Base-by-base conservation (phyloP, 2,797 vertebrate genomes). In the Acipenser oxyrinchus region DNA sequence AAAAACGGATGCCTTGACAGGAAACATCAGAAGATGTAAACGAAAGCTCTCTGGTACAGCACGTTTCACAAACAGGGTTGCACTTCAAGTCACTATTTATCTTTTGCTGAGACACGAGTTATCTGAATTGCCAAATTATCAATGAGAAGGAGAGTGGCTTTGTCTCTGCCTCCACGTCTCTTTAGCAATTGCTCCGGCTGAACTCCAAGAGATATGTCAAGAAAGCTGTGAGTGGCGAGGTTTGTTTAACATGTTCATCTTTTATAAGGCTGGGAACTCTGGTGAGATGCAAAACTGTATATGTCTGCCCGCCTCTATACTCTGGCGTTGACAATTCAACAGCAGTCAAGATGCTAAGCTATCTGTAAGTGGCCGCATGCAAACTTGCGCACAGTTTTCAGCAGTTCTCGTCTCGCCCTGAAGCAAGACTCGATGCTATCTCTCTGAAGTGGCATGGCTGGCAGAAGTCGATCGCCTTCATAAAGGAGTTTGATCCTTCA, bases 381-480 rank as follows among this genome's bases (percentile, higher is more conserved):
- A 60, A 68, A 58, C 67, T 64, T 18, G 48, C 52, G 65, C 50
- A 15, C 61, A 12, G 18, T 60, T 51, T 51, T 63, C 12, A 63
- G 60, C 68, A 65, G 64, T 51, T 48, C 51, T 65, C 23, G 53
- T 72, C 66, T 72, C 68, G 68, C 60, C 58, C 53, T 71, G 51
- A 68, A 15, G 66, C 58, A 65, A 52, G 49, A 50, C n/a, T 71
- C 69, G 61, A 63, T 65, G 71, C 73, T 72, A 70, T 71, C 70
- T 60, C 65, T 71, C 23, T 13, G 60, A 86, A 85, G 79, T 82
- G 82, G 81, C 77, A 79, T 75, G 75, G 81, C 81, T 81, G 73
- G 82, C 75, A 76, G 74, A 79, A 82, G 84, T 84, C 81, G 81
- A 80, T 82, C 78, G 74, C 79, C 70, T 68, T 76, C 78, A 87